Conservation (phyloP, 2,888 invertebrate species). For the Hermaeophaga mercurialis region DNA sequence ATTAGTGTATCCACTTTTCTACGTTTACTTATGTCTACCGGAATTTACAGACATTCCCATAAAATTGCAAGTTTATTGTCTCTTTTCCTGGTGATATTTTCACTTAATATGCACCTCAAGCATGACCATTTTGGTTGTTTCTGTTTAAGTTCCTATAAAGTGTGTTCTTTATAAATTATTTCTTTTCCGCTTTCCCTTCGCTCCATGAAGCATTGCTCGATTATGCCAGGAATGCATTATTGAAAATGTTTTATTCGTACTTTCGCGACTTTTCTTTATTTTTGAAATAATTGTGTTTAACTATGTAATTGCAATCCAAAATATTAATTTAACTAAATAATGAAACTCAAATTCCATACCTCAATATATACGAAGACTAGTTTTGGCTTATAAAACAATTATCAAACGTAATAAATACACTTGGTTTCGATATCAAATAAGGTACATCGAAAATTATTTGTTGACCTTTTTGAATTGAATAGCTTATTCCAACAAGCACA, state of each 20-base stretch:
- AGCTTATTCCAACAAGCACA: too few species aligned
- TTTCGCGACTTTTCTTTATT: too few species aligned
- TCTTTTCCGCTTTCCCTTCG: slow-evolving; percentile 14
- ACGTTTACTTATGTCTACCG: slow-evolving; percentile 25
- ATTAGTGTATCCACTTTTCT: slow-evolving; percentile 25
- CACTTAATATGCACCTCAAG: slow-evolving; percentile 32
- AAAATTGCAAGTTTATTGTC: slow-evolving; percentile 33
- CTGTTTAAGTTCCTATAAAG: slow-evolving; percentile 25
- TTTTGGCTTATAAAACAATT: too few species aligned
- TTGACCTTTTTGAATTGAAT: too few species aligned
- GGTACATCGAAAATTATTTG: too few species aligned
- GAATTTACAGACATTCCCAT: slow-evolving; percentile 32
- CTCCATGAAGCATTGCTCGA: slow-evolving; percentile 18
- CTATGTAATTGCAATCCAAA: too few species aligned
- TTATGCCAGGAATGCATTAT: slow-evolving; percentile 20
- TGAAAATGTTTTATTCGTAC: neutral
- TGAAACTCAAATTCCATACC: too few species aligned
- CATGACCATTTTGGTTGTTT: slow-evolving; percentile 28
- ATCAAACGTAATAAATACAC: too few species aligned
- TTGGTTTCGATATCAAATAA: too few species aligned
- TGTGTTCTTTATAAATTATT: slow-evolving; percentile 23
- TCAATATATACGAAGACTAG: too few species aligned
- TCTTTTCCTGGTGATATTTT: slow-evolving; percentile 29
- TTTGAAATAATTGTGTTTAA: too few species aligned
- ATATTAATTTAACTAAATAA: too few species aligned